A percentile compares a stretch with the other conserved stretches of the same genome.
Evolutionary conservation across 1,140 invertebrate genomes (phyloP).

Genomic region (Euschistus heros): DNA sequence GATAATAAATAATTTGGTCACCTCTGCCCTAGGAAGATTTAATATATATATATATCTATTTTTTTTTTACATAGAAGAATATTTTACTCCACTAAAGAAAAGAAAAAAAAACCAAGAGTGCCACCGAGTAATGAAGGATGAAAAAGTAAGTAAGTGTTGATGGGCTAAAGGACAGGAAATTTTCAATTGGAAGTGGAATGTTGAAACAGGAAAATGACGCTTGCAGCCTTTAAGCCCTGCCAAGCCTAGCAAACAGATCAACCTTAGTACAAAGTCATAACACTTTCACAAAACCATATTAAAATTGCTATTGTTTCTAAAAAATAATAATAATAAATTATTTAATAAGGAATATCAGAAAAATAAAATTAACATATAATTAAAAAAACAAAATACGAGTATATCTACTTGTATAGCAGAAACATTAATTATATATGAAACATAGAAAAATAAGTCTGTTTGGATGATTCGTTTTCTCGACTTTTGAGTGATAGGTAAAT

Average conservation of each 20-base stretch:
- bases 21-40: slow-evolving; percentile 1
- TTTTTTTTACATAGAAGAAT: too few relatives aligned
- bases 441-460: too few relatives aligned
- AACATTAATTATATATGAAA: too few relatives aligned
- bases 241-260: slow-evolving; percentile 17
- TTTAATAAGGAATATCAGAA: background rate
- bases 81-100: background rate
- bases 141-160: background rate
- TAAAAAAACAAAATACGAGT: too few relatives aligned
- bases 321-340: slow-evolving; percentile 9
- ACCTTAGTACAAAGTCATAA: slow-evolving; percentile 15
- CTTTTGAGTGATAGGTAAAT: too few relatives aligned
- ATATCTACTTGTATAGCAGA: too few relatives aligned
- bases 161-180: slow-evolving; percentile 4
- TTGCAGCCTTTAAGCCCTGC: slow-evolving; percentile 16
- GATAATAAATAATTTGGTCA: background rate
- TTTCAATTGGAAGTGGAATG: slow-evolving; percentile 4
- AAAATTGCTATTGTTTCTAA: background rate
- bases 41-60: too few relatives aligned
- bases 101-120: slow-evolving; percentile 2
- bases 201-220: slow-evolving; percentile 4
- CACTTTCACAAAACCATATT: background rate
- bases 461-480: too few relatives aligned
- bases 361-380: too few relatives aligned
- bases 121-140: background rate